Base-by-base conservation (phyloP, 2,888 invertebrate species). In the Cheilosia soror region DNA sequence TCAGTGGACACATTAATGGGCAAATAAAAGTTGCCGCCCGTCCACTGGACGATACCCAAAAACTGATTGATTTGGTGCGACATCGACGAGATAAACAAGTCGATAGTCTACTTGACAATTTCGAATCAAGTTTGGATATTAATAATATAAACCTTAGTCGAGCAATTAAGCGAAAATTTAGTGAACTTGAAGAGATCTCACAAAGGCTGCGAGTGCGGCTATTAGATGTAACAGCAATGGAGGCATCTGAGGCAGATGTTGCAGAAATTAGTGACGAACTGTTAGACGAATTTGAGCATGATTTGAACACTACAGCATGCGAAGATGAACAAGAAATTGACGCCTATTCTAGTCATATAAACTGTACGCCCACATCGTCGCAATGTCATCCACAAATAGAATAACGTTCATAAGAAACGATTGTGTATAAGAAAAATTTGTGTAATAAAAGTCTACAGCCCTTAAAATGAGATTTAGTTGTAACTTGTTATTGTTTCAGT, bases 121-220 rank as follows among this genome's bases (percentile, higher is more conserved):
- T 91, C 40, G 91, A 91, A 66, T 88, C 89, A 53, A 88, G 90
- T 1, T 84, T 90, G 65, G 90, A 91, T 77, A 83, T 92, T n/a
- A 88, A 88, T 2, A 91, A 92, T 65, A 83, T 90, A 51, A 90
- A 90, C 69, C 89, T 94, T 20, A 93, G 92, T 40, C 91, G 93
- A 80, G 93, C 93, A 42, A 91, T 93, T 49, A 95, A 95, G 88
- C 92, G 94, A 78, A 95, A 95, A 91, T 93, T 94, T 84, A 93
- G 93, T 0, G 95, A 95, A 90, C 89, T 95, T 40, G 94, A 95
- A 88, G 94, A 94, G 90, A 95, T 95, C 58, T 95, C 94, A 1
- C 93, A 94, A 89, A 92, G 95, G 72, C 90, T 95, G 77, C 92
- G 94, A 73, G 92, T 93, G 5, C 92, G 95, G 15, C 90, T 95